phyloP scores from a whole-genome alignment of 2,113 vertebrate genomes.

The Rhineura floridana region DNA sequence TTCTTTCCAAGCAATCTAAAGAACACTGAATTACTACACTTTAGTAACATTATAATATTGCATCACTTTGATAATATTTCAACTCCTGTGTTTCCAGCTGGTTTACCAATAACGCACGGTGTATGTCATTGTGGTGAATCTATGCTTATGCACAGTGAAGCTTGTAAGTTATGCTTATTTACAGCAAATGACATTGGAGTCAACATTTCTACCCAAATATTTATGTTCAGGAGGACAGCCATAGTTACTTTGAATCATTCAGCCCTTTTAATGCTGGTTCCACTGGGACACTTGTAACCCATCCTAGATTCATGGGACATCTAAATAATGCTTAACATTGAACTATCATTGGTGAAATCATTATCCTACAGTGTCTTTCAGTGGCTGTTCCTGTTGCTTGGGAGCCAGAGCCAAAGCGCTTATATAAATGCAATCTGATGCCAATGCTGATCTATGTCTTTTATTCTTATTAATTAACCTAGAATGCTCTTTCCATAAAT shows the following conservation, averaged over 20 bases:
- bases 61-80: neutral
- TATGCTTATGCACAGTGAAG: neutral
- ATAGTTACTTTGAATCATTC: neutral
- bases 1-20: neutral
- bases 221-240: neutral
- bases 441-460: neutral
- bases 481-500: conserved; percentile 5
- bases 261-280: neutral
- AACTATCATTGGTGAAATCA: conserved; percentile 6
- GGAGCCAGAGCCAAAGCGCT: neutral
- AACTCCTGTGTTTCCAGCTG: neutral
- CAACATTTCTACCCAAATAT: neutral
- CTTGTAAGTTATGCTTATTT: neutral
- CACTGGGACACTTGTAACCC: neutral
- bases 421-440: neutral
- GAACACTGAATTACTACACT: neutral
- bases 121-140: neutral
- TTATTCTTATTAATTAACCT: conserved; percentile 26
- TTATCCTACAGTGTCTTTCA: neutral
- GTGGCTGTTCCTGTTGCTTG: neutral
- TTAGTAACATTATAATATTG: neutral
- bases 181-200: neutral
- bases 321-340: conserved; percentile 6
- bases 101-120: neutral
- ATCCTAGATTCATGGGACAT: neutral